phyloP scores from a whole-genome alignment of 2,797 vertebrate species.

The Diceros bicornis region DNA sequence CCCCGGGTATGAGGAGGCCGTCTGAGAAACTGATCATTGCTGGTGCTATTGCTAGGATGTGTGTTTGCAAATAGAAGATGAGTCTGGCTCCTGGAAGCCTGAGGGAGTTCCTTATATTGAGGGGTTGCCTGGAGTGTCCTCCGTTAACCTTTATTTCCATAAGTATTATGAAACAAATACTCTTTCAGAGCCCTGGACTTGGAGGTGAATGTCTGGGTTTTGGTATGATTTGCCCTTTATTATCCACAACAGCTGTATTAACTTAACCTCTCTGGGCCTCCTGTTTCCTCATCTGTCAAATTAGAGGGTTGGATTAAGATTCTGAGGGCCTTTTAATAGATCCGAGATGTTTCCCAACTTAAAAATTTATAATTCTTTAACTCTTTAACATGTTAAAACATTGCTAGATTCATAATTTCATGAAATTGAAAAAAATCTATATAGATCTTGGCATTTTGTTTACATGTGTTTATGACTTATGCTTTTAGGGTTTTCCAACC shows the following conservation, averaged over 20 bases:
- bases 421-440: background rate
- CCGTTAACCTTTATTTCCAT: background rate
- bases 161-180: background rate
- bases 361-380: constrained; percentile 23
- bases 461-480: background rate
- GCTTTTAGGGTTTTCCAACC: constrained; percentile 52
- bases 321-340: constrained; percentile 23
- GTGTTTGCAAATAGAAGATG: background rate
- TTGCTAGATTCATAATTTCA: constrained; percentile 15
- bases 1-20: background rate
- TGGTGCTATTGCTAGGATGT: background rate
- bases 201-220: constrained; percentile 30
- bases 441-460: constrained; percentile 27
- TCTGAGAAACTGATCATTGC: background rate
- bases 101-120: background rate
- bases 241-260: background rate
- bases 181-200: background rate
- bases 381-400: background rate
- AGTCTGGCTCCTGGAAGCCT: background rate
- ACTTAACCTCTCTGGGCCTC: background rate
- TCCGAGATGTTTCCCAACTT: background rate
- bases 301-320: background rate
- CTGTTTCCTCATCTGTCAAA: constrained; percentile 40
- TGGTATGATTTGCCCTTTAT: background rate
- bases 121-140: background rate